Evolutionary conservation across 2,888 invertebrate genomes (phyloP).

Genomic region (Rhagium mordax): DNA sequence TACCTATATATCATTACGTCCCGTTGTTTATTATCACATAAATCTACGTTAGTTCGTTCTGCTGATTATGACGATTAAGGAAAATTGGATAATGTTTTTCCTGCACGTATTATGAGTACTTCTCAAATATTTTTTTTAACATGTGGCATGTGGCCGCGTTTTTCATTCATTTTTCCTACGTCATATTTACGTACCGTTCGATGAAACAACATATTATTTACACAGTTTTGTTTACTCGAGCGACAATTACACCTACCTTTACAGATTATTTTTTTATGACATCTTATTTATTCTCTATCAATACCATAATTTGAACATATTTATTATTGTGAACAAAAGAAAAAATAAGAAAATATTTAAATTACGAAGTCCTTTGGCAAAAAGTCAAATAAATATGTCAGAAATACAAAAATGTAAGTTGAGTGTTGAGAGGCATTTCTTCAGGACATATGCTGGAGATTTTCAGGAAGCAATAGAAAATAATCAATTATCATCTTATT

Average conservation of each 20-base stretch:
- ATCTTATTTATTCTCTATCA: neutral
- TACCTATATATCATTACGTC: neutral
- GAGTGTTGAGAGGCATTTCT: too few species aligned
- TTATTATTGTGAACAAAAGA: too few species aligned
- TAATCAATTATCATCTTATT: too few species aligned
- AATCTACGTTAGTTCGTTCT: conserved; percentile 4
- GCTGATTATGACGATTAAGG: conserved; percentile 4
- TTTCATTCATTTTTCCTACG: neutral
- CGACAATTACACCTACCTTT: neutral
- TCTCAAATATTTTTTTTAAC: neutral
- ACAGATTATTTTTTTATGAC: neutral
- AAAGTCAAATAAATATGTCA: too few species aligned
- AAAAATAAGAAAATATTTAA: too few species aligned
- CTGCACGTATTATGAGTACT: neutral
- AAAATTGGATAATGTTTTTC: conserved; percentile 3
- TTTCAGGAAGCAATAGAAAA: too few species aligned
- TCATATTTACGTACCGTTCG: neutral
- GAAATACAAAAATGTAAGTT: too few species aligned
- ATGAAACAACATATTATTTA: neutral
- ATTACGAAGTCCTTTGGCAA: too few species aligned
- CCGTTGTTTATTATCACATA: conserved; percentile 14
- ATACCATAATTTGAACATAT: neutral
- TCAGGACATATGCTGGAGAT: too few species aligned
- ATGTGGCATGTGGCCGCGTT: neutral
- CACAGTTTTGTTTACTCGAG: neutral